A percentile compares a stretch with the other conserved stretches of the same genome.
phyloP scores from a whole-genome alignment of 2,888 invertebrate species.

The Acanthococcus lagerstroemiae region DNA sequence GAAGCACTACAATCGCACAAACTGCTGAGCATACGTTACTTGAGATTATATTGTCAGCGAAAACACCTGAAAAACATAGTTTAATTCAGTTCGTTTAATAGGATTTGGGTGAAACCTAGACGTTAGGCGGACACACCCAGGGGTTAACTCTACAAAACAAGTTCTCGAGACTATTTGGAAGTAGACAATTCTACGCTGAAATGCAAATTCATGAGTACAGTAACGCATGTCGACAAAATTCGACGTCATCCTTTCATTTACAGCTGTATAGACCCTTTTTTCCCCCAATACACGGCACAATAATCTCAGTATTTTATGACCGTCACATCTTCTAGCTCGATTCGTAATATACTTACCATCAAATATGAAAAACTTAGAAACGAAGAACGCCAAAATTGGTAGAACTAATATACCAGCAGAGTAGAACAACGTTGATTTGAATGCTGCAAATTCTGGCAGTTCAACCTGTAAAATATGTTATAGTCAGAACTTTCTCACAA shows the following conservation, averaged over 20 bases:
- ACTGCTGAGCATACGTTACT: slow-evolving; percentile 72
- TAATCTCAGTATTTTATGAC: too few relatives aligned
- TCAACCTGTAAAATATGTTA: slow-evolving; percentile 13
- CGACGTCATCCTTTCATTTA: neutral
- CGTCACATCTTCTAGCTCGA: too few relatives aligned
- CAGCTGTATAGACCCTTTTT: too few relatives aligned
- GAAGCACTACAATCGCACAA: slow-evolving; percentile 61
- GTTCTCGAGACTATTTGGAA: too few relatives aligned
- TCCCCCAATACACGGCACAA: too few relatives aligned
- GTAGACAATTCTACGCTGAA: too few relatives aligned
- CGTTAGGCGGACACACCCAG: too few relatives aligned
- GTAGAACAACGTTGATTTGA: slow-evolving; percentile 5
- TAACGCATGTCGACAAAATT: neutral
- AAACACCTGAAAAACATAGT: slow-evolving; percentile 46
- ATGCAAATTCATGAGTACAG: neutral
- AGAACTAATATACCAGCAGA: slow-evolving; percentile 8
- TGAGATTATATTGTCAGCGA: slow-evolving; percentile 44
- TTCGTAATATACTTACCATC: slow-evolving; percentile 12
- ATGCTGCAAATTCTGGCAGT: slow-evolving; percentile 19
- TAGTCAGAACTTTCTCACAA: too few relatives aligned
- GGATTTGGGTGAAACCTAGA: too few relatives aligned
- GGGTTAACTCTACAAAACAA: too few relatives aligned
- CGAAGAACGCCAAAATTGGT: slow-evolving; percentile 13
- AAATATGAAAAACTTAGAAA: slow-evolving; percentile 5
- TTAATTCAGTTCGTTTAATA: too few relatives aligned